phyloP scores from a whole-genome alignment of 2,888 invertebrate genomes.

The Chrysina gloriosa region DNA sequence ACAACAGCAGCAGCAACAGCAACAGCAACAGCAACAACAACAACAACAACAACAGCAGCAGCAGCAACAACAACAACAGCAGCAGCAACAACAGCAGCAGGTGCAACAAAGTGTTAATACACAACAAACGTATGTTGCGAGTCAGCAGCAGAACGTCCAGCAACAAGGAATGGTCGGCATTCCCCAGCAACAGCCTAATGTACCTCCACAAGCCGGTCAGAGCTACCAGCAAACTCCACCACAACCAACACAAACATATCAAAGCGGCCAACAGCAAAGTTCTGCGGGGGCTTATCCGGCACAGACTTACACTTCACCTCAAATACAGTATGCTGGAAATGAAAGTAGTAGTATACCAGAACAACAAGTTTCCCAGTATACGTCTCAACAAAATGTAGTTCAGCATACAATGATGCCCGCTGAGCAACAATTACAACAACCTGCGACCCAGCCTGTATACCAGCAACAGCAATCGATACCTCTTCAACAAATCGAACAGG shows the following conservation, averaged over 20 bases:
- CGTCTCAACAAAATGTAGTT: conserved; percentile 47
- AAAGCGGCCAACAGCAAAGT: conserved; percentile 55
- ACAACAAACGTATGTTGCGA: conserved; percentile 53
- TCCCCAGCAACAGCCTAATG: conserved; percentile 64
- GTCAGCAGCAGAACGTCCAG: conserved; percentile 60
- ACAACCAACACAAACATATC: conserved; percentile 32
- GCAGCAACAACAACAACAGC: conserved; percentile 39
- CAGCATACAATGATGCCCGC: conserved; percentile 61
- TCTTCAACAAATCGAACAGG: conserved; percentile 45
- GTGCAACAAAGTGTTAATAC: conserved; percentile 42
- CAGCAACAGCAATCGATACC: conserved; percentile 43
- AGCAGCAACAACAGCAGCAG: conserved; percentile 44
- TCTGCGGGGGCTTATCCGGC: conserved; percentile 54
- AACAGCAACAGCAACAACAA: conserved; percentile 45
- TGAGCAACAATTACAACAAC: conserved; percentile 43
- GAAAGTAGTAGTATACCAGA: conserved; percentile 48
- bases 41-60: conserved; percentile 50
- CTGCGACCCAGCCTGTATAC: conserved; percentile 36
- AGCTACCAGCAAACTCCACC: conserved; percentile 38
- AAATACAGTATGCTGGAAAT: conserved; percentile 48
- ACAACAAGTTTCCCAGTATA: conserved; percentile 47
- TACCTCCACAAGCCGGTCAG: conserved; percentile 43
- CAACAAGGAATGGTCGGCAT: conserved; percentile 67
- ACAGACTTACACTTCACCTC: conserved; percentile 58
- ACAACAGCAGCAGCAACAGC: conserved; percentile 45